Conservation (phyloP, 2,888 invertebrate genomes). For the Ctenicera cuprea region DNA sequence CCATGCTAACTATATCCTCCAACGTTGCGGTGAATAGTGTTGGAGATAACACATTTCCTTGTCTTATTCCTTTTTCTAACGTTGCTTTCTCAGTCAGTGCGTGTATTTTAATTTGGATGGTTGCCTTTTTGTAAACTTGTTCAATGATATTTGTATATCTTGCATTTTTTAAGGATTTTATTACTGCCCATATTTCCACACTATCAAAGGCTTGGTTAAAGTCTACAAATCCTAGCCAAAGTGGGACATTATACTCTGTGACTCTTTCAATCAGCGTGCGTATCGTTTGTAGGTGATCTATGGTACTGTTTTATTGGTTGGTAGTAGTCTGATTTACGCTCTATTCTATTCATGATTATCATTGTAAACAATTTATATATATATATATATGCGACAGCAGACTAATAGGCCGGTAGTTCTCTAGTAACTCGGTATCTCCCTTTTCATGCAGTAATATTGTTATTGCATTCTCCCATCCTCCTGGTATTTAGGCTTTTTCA, state of each 20-base stretch:
- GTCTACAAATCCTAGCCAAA: slow-evolving; percentile 2
- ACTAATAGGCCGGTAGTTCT: slow-evolving; percentile 6
- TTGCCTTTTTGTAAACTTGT: not conserved
- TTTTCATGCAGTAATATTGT: not conserved
- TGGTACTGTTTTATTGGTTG: not conserved
- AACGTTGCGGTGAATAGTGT: not conserved
- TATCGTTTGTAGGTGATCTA: not conserved
- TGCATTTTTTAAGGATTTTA: not conserved
- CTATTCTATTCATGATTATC: slow-evolving; percentile 6
- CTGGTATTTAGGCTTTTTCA: not conserved
- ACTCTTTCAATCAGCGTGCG: not conserved
- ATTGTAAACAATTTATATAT: not conserved
- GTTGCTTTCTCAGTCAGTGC: not conserved
- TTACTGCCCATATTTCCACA: slow-evolving; percentile 5
- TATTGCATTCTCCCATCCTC: not conserved
- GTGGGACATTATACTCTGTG: not conserved
- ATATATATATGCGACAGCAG: too few species aligned
- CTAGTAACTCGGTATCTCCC: not conserved
- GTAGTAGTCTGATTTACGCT: too few species aligned
- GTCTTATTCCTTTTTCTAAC: not conserved
- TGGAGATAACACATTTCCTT: not conserved
- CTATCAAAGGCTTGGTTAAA: not conserved
- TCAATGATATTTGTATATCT: not conserved
- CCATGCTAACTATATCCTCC: not conserved
- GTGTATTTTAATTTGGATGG: slow-evolving; percentile 1